Evolutionary conservation across 1,140 invertebrate genomes (phyloP).

Genomic region (Pteromalus puparum): DNA sequence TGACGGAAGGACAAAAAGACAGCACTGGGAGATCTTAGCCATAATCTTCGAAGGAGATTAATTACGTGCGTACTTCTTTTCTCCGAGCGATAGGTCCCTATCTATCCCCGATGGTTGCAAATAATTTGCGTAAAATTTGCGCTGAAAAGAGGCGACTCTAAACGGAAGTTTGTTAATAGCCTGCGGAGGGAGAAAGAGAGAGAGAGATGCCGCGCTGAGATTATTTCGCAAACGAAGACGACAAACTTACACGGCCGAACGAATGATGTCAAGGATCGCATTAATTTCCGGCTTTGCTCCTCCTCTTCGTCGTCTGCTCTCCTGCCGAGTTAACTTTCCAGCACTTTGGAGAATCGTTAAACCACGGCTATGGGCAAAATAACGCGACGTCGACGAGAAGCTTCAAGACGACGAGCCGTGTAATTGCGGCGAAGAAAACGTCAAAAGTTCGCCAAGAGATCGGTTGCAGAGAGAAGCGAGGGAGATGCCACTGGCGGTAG

Average conservation of each 20-base stretch:
- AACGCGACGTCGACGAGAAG: not conserved
- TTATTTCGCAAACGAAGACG: constrained; percentile 46
- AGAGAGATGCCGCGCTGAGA: constrained; percentile 30
- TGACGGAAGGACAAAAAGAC: constrained; percentile 24
- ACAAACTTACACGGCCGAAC: constrained; percentile 45
- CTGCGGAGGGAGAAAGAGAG: not conserved
- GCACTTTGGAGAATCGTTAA: constrained; percentile 53
- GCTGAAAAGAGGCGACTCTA: constrained; percentile 7
- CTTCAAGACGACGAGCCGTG: not conserved
- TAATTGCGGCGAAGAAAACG: constrained; percentile 48
- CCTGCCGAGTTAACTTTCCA: constrained; percentile 43
- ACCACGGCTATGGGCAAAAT: constrained; percentile 13
- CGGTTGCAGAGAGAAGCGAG: not conserved
- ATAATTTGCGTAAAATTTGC: constrained; percentile 30
- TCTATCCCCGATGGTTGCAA: not conserved
- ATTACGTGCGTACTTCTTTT: constrained; percentile 16
- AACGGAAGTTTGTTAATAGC: constrained; percentile 43
- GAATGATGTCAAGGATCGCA: constrained; percentile 49
- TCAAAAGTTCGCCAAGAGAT: constrained; percentile 46
- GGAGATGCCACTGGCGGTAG: not conserved
- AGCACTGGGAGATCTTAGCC: not conserved
- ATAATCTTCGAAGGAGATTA: constrained; percentile 23
- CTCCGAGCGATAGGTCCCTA: not conserved
- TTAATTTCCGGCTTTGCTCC: constrained; percentile 49
- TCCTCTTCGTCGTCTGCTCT: not conserved